Evolutionary conservation across 2,888 invertebrate species (phyloP), one percentile per base, ranked within the genome.

Genomic region (Tenthredo notha): DNA sequence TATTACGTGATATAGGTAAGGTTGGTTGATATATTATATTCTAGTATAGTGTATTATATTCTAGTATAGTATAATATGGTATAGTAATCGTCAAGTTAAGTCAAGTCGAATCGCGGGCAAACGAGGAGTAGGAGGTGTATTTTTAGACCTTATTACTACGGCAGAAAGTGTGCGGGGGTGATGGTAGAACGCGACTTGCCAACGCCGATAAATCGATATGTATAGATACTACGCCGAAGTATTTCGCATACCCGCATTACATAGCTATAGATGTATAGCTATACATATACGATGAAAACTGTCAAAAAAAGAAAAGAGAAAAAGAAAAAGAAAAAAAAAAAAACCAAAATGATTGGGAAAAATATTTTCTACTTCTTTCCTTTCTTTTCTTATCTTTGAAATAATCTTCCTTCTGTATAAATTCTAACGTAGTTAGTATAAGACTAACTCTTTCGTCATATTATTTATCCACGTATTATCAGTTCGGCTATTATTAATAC

Each of bases 91-190:
- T 15, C 9, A n/a, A 72, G 54, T 54, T 54, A 72, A 40, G 40
- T 33, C 33, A 70, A 37, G 70, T 37, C 70, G 72, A 43, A 9
- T n/a, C 15, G 43, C 37, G 18, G 72, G 37, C n/a, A 37, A 74
- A 21, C n/a, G 25, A 40, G 74, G 12, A 29, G 50, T 21, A 54
- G 29, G 18, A 61, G 21, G 65, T 29, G 83, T 83, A 83, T 83
- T 83, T 83, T 83, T 83, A 83, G 83, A 83, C 83, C 67, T 83
- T 83, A 83, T 83, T 83, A 83, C 83, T 61, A 21, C 37, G 61
- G 67, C 47, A 29, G 61, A 61, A 61, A 61, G 61, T 25, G 61
- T 21, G 61, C 21, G 61, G 25, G 21, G 25, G 37, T 21, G 77
- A 61, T n/a, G 29, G 50, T 25, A 54, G 29, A 83, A 83, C 83